Evolutionary conservation across 2,797 vertebrate species (phyloP), one percentile per base, ranked within the genome.

Genomic region (Morus bassanus): DNA sequence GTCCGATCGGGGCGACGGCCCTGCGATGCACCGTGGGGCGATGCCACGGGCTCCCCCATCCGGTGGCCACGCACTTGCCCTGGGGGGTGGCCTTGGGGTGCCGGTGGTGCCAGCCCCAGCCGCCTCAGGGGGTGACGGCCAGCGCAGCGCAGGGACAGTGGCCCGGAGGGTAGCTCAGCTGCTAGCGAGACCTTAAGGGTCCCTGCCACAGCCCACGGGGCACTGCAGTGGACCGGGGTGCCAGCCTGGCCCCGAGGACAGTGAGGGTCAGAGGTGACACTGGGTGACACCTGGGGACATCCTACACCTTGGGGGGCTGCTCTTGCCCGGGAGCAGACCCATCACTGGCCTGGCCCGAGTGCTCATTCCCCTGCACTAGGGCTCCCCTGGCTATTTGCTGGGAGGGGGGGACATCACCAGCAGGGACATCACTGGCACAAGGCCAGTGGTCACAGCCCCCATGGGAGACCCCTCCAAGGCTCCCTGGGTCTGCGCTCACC

Each of bases 291-390:
- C 79, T 25, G 70, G 70, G 56, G 57, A 12, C 68, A 95, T 53
- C 74, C 48, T 0, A 0, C 33, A 11, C 18, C 35, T 6, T 10
- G 6, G 9, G 31, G 63, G 17, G 39, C 23, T 76, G 68, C 46
- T n/a, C 4, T 57, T 11, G 13, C 9, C 12, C 35, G 10, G 1
- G 6, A 21, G 59, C 9, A 64, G 35, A 75, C 11, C 24, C 35
- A n/a, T 83, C 0, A 0, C 31, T 4, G 2, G 31, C 45, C 67
- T 15, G 48, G 6, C 27, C 53, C 1, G 4, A 45, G 61, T 10
- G 3, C 13, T 6, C 3, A 4, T 7, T 24, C 43, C 24, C 41
- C 68, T 16, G 54, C 13, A 4, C 41, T 9, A 18, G 51, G 33
- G 56, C 30, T 63, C 23, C 19, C 53, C 9, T 30, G 2, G 54